Base-by-base conservation (phyloP, 1,140 invertebrate species). In the Gerris buenoi region DNA sequence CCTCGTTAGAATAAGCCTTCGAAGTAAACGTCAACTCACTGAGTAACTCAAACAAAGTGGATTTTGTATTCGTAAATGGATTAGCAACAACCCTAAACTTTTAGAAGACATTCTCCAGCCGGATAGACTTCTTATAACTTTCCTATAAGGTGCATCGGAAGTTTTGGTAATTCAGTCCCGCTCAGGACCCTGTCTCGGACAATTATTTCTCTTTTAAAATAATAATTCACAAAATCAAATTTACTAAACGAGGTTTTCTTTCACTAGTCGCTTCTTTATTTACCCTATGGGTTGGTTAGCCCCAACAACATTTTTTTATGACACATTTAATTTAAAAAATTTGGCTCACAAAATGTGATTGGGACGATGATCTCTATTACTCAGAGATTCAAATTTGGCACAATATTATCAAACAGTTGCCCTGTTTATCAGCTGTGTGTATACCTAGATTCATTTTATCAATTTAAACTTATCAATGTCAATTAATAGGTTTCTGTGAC, bases 61-160 rank as follows among this genome's bases (percentile, higher is more conserved):
- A n/a, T 72, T 73, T 66, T 15, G 61, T 14, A 25, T 73, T 1
- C 65, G 70, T 46, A 72, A 73, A 63, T 72, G 66, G 62, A 28
- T 33, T n/a, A 66, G 60, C 10, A 70, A 68, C 59, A 26, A 10
- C 15, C 2, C 27, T 0, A 2, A 70, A 22, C 27, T 71, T 2
- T 46, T 46, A 18, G 33, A 46, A 46, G 33, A 46, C 18, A 46
- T 46, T 46, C 33, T 18, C 33, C 5, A 46, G 33, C 18, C 33
- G 5, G 33, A 46, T 46, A 5, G 33, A 46, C 5, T 46, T 18
- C 33, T 18, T 18, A 5, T 46, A 10, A 46, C 5, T 46, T 10
- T 46, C 5, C 5, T 10, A 46, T 18, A 46, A 46, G 18, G 5
- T 46, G 5, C 33, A 10, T 5, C 18, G 33, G 18, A 46, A 46